Evolutionary conservation across 2,113 vertebrate species (phyloP).

Genomic region (Tetrao urogallus): DNA sequence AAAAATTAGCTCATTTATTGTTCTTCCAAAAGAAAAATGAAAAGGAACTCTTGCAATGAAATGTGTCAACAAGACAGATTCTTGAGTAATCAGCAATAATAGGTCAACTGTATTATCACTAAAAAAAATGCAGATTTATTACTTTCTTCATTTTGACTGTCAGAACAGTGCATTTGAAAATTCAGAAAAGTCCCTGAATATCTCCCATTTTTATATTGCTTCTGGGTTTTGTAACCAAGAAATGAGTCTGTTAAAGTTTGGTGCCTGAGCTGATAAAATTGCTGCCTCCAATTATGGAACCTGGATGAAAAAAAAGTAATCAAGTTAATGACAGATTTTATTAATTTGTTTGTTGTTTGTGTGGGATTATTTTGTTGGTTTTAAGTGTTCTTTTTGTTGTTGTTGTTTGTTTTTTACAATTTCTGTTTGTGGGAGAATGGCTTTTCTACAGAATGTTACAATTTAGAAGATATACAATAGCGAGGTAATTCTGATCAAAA

Average conservation of each 20-base stretch:
- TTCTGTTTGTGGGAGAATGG: not conserved
- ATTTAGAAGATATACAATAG: not conserved
- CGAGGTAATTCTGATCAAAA: not conserved
- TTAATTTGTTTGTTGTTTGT: not conserved
- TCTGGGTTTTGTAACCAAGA: not conserved
- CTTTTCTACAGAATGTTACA: not conserved
- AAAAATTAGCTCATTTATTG: not conserved
- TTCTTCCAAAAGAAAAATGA: conserved; percentile 6
- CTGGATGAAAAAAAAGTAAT: not conserved
- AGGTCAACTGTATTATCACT: not conserved
- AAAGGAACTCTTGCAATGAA: not conserved
- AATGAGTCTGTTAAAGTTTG: not conserved
- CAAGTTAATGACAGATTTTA: not conserved
- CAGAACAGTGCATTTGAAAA: not conserved
- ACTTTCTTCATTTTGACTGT: not conserved
- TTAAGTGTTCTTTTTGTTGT: not conserved
- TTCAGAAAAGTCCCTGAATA: not conserved
- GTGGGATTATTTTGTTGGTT: not conserved
- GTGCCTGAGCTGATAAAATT: not conserved
- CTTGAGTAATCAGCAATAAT: not conserved
- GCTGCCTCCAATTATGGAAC: not conserved
- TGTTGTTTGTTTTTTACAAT: not conserved
- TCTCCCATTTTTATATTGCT: not conserved
- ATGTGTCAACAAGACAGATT: not conserved
- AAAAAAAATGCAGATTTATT: conserved; percentile 14